These are phyloP conservation scores for Ophion costatus DNA, from an alignment of 2,888 invertebrate genomes.

Conservation along the genomic window DNA sequence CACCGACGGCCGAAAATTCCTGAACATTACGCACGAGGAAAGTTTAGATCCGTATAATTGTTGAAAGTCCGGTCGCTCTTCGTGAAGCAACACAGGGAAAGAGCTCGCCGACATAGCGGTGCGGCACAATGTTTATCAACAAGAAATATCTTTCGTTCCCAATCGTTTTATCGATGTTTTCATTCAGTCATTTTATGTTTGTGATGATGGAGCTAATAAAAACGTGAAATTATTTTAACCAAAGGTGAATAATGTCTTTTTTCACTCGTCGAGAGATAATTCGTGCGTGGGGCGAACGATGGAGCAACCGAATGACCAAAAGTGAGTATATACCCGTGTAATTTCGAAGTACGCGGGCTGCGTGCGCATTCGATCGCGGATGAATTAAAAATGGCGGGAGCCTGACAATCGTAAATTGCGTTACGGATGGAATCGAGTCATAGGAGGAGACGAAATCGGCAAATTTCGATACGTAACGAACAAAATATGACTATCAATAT, in stretches of 20 bases:
- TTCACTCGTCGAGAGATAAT: not conserved
- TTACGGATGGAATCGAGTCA: slow-evolving; percentile 2
- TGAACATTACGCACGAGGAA: slow-evolving; percentile 43
- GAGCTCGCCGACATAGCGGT: slow-evolving; percentile 36
- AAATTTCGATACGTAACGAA: not conserved
- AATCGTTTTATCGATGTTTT: slow-evolving; percentile 48
- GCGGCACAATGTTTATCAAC: slow-evolving; percentile 53
- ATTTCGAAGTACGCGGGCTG: not conserved
- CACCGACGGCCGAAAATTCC: slow-evolving; percentile 23
- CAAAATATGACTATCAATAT: slow-evolving; percentile 86
- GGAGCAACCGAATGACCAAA: not conserved
- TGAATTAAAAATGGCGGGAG: slow-evolving; percentile 59
- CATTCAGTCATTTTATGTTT: slow-evolving; percentile 57
- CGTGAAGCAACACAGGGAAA: not conserved
- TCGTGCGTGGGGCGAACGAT: not conserved
- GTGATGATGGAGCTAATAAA: slow-evolving; percentile 60
- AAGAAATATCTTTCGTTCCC: slow-evolving; percentile 24
- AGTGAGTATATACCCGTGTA: not conserved
- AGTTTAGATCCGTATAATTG: slow-evolving; percentile 30
- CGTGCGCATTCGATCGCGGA: slow-evolving; percentile 17
- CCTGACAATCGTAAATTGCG: slow-evolving; percentile 20
- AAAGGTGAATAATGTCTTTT: not conserved
- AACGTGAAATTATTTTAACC: slow-evolving; percentile 61
- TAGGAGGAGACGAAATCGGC: not conserved
- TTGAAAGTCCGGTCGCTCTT: slow-evolving; percentile 38